Evolutionary conservation across 2,797 vertebrate genomes (phyloP).

Genomic region (Melanotaenia parkinsoni): DNA sequence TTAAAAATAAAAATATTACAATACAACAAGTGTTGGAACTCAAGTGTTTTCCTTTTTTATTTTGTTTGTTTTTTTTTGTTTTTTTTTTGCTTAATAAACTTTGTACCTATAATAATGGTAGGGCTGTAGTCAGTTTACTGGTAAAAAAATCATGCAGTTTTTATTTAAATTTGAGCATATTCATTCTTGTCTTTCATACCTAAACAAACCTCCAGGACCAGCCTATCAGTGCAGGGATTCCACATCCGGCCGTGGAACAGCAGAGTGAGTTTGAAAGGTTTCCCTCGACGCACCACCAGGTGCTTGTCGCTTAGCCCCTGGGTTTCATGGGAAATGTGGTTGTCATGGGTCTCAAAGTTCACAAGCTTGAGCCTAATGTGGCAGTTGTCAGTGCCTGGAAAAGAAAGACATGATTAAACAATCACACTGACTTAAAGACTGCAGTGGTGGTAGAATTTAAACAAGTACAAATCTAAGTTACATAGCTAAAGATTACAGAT

Average conservation of each 20-base stretch:
- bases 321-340: constrained; percentile 69
- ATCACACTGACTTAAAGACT: not conserved
- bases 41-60: too few species aligned
- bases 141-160: not conserved
- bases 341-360: constrained; percentile 60
- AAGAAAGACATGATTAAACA: not conserved
- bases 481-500: not conserved
- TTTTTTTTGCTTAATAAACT: too few species aligned
- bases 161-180: not conserved
- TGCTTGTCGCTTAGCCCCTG: constrained; percentile 56
- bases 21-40: too few species aligned
- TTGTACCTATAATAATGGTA: too few species aligned
- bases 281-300: constrained; percentile 74
- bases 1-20: too few species aligned
- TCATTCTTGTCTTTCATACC: constrained; percentile 37
- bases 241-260: constrained; percentile 36
- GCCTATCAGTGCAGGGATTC: constrained; percentile 23
- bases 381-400: not conserved
- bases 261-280: constrained; percentile 70
- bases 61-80: too few species aligned
- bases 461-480: not conserved
- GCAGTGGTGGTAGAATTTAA: not conserved
- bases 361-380: constrained; percentile 51
- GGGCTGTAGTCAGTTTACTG: too few species aligned
- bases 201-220: constrained; percentile 61